Conservation (phyloP, 53 echinoderm and acorn worm genomes). For the Crossaster papposus region DNA sequence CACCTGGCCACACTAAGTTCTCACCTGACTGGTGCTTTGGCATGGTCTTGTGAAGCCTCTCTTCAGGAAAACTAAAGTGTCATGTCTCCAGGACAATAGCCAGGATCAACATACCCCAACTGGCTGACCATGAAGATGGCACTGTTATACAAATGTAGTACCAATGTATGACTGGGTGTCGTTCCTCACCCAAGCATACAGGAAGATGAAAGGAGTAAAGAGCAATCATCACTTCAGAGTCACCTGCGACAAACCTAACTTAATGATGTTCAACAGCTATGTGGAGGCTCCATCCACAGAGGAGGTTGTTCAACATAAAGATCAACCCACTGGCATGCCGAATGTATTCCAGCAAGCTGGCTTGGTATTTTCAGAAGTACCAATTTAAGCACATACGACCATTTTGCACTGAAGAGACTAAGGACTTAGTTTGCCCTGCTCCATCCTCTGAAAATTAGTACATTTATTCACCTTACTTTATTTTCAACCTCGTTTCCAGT, state of each 20-base stretch:
- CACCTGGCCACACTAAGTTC: neutral
- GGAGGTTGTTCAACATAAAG: conserved; percentile 24
- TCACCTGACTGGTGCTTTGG: too few relatives aligned
- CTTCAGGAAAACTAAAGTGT: conserved; percentile 18
- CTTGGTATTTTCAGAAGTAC: conserved; percentile 19
- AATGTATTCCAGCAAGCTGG: conserved; percentile 16
- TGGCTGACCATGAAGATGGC: conserved; percentile 40
- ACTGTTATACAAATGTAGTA: conserved; percentile 12
- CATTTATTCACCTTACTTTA: neutral
- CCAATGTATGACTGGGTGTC: conserved; percentile 20
- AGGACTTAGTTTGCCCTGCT: conserved; percentile 18
- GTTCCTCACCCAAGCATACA: neutral
- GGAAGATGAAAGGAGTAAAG: neutral
- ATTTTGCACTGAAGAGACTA: conserved; percentile 20
- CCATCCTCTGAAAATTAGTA: neutral
- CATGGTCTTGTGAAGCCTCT: conserved; percentile 19
- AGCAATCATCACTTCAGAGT: neutral
- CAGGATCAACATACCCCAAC: conserved; percentile 37
- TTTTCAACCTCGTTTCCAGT: neutral
- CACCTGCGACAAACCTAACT: neutral
- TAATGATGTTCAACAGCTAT: neutral
- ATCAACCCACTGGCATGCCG: conserved; percentile 15
- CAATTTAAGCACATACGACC: neutral
- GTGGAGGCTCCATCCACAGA: conserved; percentile 21
- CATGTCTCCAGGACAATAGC: conserved; percentile 27